phyloP scores from a whole-genome alignment of 2,797 vertebrate genomes.

The Stomatorhinus walkeri region DNA sequence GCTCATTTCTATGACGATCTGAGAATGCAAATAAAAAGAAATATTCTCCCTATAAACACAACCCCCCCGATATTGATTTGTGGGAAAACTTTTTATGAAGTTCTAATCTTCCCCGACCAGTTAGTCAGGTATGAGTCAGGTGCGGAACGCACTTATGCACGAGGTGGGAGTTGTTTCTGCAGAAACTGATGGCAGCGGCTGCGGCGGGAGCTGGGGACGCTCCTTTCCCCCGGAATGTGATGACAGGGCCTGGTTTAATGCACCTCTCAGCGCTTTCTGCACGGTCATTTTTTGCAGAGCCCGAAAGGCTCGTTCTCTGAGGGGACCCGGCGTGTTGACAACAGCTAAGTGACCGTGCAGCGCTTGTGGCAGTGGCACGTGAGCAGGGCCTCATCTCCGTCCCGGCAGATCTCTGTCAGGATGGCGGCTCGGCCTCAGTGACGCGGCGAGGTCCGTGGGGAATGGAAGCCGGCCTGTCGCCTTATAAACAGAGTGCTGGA shows the following conservation, averaged over 20 bases:
- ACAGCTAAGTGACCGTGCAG: background rate
- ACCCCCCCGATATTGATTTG: conserved; percentile 40
- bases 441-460: background rate
- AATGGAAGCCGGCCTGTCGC: background rate
- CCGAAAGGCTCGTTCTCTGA: too few relatives aligned
- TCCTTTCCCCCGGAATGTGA: background rate
- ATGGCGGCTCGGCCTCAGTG: background rate
- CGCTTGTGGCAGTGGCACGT: background rate
- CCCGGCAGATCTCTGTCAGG: background rate
- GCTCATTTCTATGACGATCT: background rate
- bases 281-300: background rate
- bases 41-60: background rate
- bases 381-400: background rate
- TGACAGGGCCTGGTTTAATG: background rate
- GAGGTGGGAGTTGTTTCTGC: background rate
- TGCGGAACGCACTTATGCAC: background rate
- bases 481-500: background rate
- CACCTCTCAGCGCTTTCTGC: background rate
- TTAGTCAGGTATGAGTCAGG: background rate
- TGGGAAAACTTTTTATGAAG: background rate
- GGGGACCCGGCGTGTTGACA: background rate
- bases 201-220: background rate
- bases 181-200: background rate
- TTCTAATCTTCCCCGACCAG: background rate
- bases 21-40: background rate